Conservation (phyloP, 2,888 invertebrate species). For the Stenoptilia bipunctidactyla region DNA sequence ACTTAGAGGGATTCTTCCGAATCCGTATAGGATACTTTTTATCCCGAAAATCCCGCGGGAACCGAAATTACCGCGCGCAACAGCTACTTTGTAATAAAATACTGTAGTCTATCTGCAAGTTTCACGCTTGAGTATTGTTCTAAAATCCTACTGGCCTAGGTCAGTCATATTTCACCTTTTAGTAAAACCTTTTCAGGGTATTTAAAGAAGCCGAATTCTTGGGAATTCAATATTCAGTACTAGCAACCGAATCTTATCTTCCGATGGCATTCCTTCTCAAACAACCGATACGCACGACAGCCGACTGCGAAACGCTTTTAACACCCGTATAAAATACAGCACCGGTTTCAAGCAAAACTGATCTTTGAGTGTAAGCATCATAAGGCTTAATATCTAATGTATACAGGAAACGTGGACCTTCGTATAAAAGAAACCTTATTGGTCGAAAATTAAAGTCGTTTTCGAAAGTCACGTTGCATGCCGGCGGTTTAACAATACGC, state of each 20-base stretch:
- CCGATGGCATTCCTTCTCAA: constrained; percentile 65
- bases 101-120: too few relatives aligned
- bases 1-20: too few relatives aligned
- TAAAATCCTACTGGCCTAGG: too few relatives aligned
- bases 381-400: constrained; percentile 13
- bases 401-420: constrained; percentile 16
- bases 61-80: too few relatives aligned
- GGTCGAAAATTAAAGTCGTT: constrained; percentile 53
- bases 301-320: constrained; percentile 70
- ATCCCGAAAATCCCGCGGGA: too few relatives aligned
- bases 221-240: too few relatives aligned
- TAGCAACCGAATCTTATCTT: constrained; percentile 54
- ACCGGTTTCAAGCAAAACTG: constrained; percentile 20
- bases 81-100: too few relatives aligned
- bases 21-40: too few relatives aligned
- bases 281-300: constrained; percentile 63
- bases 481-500: constrained; percentile 66
- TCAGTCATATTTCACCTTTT: too few relatives aligned
- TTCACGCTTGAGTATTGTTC: too few relatives aligned
- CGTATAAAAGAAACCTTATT: constrained; percentile 60
- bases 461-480: constrained; percentile 58
- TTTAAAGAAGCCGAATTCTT: too few relatives aligned
- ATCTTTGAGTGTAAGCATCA: constrained; percentile 17
- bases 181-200: too few relatives aligned
- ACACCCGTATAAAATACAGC: constrained; percentile 47